These are phyloP conservation scores for Lycia hirtaria DNA, from an alignment of 2,888 invertebrate species.

Conservation along the genomic window DNA sequence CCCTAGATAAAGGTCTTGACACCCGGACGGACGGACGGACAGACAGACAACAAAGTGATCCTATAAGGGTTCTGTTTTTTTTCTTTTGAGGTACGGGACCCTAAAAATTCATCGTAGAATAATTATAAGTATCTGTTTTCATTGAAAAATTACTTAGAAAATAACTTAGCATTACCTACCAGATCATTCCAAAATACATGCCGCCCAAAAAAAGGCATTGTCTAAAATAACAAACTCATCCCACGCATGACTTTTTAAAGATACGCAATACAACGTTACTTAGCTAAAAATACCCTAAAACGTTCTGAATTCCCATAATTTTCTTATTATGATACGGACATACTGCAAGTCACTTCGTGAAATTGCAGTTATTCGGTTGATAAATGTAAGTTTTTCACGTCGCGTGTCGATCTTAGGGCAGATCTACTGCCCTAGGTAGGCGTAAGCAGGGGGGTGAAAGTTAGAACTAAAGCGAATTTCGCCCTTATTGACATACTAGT, in stretches of 20 bases:
- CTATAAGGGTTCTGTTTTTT: too few relatives aligned
- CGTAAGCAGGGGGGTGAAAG: too few relatives aligned
- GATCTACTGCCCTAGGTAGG: not conserved
- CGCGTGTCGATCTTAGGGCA: conserved; percentile 40
- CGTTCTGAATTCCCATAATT: conserved; percentile 38
- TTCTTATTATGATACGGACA: conserved; percentile 42
- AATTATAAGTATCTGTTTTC: too few relatives aligned
- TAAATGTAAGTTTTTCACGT: conserved; percentile 47
- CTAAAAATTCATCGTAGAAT: too few relatives aligned
- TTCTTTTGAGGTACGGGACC: too few relatives aligned
- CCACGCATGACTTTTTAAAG: conserved; percentile 14
- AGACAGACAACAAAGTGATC: too few relatives aligned
- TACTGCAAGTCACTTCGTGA: conserved; percentile 52
- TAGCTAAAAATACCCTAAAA: conserved; percentile 36
- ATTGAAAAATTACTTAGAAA: not conserved
- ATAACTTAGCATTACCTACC: not conserved
- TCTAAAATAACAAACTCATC: conserved; percentile 11
- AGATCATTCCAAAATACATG: not conserved
- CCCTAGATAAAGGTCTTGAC: too few relatives aligned
- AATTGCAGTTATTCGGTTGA: conserved; percentile 53
- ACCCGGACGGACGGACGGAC: too few relatives aligned
- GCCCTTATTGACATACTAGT: too few relatives aligned
- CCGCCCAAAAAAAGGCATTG: not conserved
- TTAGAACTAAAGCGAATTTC: too few relatives aligned
- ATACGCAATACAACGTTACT: conserved; percentile 30